Evolutionary conservation across 2,797 vertebrate species (phyloP).

Genomic region (Spinus olivaceus): DNA sequence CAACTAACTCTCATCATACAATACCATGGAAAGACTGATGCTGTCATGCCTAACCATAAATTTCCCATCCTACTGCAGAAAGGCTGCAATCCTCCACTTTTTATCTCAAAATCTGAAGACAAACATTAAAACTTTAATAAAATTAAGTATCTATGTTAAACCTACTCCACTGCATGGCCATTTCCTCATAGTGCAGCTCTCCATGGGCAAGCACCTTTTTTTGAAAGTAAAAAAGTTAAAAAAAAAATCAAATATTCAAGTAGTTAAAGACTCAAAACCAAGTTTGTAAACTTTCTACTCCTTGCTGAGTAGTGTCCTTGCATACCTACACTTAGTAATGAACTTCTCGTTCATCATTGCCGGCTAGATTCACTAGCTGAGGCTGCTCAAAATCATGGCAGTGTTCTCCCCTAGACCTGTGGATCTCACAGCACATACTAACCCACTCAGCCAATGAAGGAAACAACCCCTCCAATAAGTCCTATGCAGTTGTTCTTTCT

Average conservation of each 20-base stretch:
- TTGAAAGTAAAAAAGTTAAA: neutral
- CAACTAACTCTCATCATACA: neutral
- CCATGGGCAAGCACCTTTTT: neutral
- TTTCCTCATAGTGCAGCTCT: neutral
- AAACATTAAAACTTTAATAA: neutral
- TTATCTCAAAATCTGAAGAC: neutral
- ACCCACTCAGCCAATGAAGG: neutral
- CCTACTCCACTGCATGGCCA: neutral
- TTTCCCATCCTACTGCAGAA: neutral
- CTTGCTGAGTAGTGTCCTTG: neutral
- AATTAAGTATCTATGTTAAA: neutral
- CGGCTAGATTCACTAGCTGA: neutral
- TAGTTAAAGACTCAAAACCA: neutral
- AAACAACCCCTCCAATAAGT: neutral
- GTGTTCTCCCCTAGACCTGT: neutral
- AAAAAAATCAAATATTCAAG: neutral
- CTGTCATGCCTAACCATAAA: neutral
- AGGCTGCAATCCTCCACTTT: neutral
- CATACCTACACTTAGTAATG: neutral
- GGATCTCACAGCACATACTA: neutral
- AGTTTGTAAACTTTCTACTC: neutral
- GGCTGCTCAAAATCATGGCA: neutral
- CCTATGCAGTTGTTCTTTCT: accelerated
- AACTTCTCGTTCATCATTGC: neutral
- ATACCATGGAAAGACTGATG: neutral